Evolutionary conservation across 2,113 vertebrate species (phyloP), one percentile per base, ranked within the genome.

Genomic region (Raja brachyura): DNA sequence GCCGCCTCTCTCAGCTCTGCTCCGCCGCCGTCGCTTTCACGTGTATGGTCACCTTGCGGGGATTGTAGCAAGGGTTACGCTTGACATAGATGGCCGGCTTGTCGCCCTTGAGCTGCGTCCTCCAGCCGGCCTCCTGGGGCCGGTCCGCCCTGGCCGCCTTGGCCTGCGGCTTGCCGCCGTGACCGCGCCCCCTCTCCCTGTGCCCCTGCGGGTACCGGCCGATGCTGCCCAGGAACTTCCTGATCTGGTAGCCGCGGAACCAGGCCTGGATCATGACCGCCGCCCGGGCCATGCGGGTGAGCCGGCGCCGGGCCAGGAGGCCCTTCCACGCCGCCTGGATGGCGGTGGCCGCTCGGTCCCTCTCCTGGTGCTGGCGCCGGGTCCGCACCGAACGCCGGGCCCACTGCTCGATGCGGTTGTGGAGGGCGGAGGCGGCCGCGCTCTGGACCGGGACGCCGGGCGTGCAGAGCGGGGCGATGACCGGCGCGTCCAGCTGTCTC

Each of bases 301-400:
- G 79, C 11, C 0, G 73, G 0, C 39, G 66, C 0, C 95, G 94
- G 0, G 25, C 54, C 0, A 0, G 0, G 63, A 93, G 94, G 48
- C 95, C 95, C 79, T 93, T 94, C 95, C 95, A 96, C 59, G 92
- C 48, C 0, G 95, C 56, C 93, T 95, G 95, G 93, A 96, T 95
- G 75, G 31, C 0, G 0, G 1, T 28, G 78, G 94, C 95, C 0
- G 94, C 95, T 2, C 73, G 33, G 7, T n/a, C 22, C 11, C 0
- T 28, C 0, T 22, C 20, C 18, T 68, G 61, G 9, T 0, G 13
- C 59, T 74, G 10, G 0, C 3, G 33, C 93, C 0, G 3, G 59
- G 25, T 0, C 93, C 70, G 0, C 5, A 31, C 0, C 0, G 0
- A 7, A 1, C 3, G 54, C 1, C 0, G 11, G 93, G 93, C 48